Conservation (phyloP, 2,113 vertebrate species). For the Tenebrosternarchus preto region DNA sequence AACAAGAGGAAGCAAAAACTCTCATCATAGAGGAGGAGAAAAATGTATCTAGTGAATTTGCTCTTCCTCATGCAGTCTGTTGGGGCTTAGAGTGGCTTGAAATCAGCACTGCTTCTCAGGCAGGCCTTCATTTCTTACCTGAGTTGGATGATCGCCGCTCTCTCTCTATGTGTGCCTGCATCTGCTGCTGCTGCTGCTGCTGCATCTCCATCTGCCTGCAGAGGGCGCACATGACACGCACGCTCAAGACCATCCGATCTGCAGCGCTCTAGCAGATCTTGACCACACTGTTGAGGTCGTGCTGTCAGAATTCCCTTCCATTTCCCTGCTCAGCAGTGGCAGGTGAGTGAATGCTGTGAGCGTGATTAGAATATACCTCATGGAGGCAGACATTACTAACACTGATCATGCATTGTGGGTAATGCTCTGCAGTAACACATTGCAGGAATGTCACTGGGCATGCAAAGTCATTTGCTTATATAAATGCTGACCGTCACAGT, state of each 20-base stretch:
- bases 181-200: slow-evolving; percentile 78
- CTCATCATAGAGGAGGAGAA: too few relatives aligned
- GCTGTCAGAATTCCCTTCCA: neutral
- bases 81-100: too few relatives aligned
- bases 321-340: slow-evolving; percentile 9
- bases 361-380: too few relatives aligned
- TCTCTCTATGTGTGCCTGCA: slow-evolving; percentile 87
- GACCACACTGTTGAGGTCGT: slow-evolving; percentile 6
- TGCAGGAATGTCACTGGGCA: too few relatives aligned
- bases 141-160: slow-evolving; percentile 93
- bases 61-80: too few relatives aligned
- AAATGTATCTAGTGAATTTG: neutral
- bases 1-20: neutral
- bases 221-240: slow-evolving; percentile 41
- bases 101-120: too few relatives aligned
- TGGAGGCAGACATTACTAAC: too few relatives aligned
- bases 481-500: too few relatives aligned
- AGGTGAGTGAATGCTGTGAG: too few relatives aligned
- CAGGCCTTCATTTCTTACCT: slow-evolving; percentile 72
- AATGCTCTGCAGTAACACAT: too few relatives aligned
- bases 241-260: slow-evolving; percentile 2
- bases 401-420: too few relatives aligned
- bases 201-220: slow-evolving; percentile 89
- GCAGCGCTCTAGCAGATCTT: slow-evolving; percentile 19
- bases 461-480: too few relatives aligned